Evolutionary conservation across 2,797 vertebrate species (phyloP), one percentile per base, ranked within the genome.

Genomic region (Scyliorhinus canicula): DNA sequence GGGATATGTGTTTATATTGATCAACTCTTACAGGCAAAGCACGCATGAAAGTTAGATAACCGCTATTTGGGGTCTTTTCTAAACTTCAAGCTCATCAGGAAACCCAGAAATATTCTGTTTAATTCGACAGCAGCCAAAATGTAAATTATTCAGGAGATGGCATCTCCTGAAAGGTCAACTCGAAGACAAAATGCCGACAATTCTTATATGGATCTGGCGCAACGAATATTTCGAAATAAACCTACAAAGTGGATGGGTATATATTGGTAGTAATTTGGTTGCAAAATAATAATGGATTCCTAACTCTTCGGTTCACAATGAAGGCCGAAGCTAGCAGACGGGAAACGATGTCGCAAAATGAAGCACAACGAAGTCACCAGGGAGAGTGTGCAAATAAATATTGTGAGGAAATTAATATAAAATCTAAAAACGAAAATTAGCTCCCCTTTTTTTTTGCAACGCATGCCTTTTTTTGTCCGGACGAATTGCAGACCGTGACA

Each of bases 321-420:
- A 91, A 21, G 57, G 19, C n/a, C 57, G 26, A 91, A 44, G 21
- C n/a, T 91, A 44, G 79, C n/a, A 65, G 19, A 26, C 31, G 55
- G 16, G 55, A 60, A 60, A n/a, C 26, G 4, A 8, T 31, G 63
- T n/a, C 26, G 63, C 21, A 71, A 69, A 50, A 6, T 31, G 74
- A 94, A 12, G 97, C 96, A 96, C 96, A 97, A 97, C 96, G 96
- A 97, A 97, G 96, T 96, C 97, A 97, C 97, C 96, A 96, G 96
- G 98, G 97, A 98, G 99, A 98, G 95, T 98, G 98, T 98, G 98
- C 98, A 98, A 98, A 97, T 98, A 98, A 98, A 99, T 99, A 98
- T 96, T 97, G 96, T 97, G 98, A 99, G 98, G 98, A 99, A 99
- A 98, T 97, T 97, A 98, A 97, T 96, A 96, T 97, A 97, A n/a